phyloP scores from a whole-genome alignment of 2,888 invertebrate species.

The Cyclophora punctaria region DNA sequence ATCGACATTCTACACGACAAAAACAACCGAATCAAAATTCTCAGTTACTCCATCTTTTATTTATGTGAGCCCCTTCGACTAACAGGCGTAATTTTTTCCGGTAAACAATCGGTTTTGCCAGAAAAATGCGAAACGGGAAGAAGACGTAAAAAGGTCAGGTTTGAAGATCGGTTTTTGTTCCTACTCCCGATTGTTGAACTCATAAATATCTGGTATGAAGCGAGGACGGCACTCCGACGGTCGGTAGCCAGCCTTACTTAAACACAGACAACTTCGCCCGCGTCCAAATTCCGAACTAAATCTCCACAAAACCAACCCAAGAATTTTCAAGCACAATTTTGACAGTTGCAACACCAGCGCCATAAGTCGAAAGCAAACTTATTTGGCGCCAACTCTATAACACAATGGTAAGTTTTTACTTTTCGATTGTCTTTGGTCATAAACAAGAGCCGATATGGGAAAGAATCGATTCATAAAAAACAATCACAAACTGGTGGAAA shows the following conservation, averaged over 20 bases:
- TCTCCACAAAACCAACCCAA: no score
- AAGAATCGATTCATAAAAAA: constrained; percentile 7
- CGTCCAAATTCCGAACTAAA: no score
- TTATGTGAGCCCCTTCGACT: constrained; percentile 62
- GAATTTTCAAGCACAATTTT: no score
- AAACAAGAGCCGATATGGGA: constrained; percentile 27
- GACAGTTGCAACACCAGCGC: no score
- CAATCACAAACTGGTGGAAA: not conserved
- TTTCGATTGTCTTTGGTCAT: constrained; percentile 19
- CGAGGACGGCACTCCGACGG: not conserved
- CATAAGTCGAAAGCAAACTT: no score
- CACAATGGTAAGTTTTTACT: no score
- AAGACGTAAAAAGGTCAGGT: constrained; percentile 63
- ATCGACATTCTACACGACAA: constrained; percentile 48
- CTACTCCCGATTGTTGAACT: constrained; percentile 30
- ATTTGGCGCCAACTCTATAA: no score
- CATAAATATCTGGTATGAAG: constrained; percentile 43
- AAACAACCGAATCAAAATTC: constrained; percentile 72
- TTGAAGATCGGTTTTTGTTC: constrained; percentile 47
- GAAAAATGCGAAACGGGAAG: constrained; percentile 70
- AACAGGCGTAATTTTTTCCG: constrained; percentile 75
- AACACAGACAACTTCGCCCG: no score
- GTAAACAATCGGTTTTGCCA: constrained; percentile 74
- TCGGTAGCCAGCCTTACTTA: no score
- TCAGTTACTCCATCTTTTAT: constrained; percentile 65